phyloP scores from a whole-genome alignment of 2,888 invertebrate genomes.

The Scrobipalpa atriplicella region DNA sequence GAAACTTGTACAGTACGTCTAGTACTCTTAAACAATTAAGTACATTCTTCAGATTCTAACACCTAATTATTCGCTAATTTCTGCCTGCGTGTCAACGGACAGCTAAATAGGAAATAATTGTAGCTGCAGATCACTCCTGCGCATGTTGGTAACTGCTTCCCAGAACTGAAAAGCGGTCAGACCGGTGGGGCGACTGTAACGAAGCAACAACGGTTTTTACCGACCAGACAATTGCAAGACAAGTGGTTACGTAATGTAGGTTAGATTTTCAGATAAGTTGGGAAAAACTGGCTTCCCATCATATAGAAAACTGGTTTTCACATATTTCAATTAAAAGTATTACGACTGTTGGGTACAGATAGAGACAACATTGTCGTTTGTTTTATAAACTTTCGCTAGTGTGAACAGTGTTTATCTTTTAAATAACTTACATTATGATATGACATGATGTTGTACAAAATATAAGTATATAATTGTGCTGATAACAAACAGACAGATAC shows the following conservation, averaged over 20 bases:
- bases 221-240: constrained; percentile 37
- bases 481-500: too few species aligned
- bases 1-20: not conserved
- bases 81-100: constrained; percentile 30
- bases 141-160: constrained; percentile 37
- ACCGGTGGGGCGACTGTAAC: constrained; percentile 40
- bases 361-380: too few species aligned
- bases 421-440: too few species aligned
- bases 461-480: too few species aligned
- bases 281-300: not conserved
- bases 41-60: constrained; percentile 15
- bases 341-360: too few species aligned
- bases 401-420: too few species aligned
- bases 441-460: too few species aligned
- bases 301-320: not conserved
- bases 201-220: constrained; percentile 18
- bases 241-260: constrained; percentile 13
- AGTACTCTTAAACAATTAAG: not conserved
- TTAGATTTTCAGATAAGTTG: not conserved
- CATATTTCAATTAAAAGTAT: too few species aligned
- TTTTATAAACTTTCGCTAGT: too few species aligned
- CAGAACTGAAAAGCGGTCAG: constrained; percentile 45
- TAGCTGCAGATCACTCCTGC: constrained; percentile 19
- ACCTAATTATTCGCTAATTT: constrained; percentile 26
- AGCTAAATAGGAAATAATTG: constrained; percentile 32